A percentile compares a stretch with the other conserved stretches of the same genome.
Conservation (phyloP, 2,113 vertebrate species). For the Notarius quadriscutis region DNA sequence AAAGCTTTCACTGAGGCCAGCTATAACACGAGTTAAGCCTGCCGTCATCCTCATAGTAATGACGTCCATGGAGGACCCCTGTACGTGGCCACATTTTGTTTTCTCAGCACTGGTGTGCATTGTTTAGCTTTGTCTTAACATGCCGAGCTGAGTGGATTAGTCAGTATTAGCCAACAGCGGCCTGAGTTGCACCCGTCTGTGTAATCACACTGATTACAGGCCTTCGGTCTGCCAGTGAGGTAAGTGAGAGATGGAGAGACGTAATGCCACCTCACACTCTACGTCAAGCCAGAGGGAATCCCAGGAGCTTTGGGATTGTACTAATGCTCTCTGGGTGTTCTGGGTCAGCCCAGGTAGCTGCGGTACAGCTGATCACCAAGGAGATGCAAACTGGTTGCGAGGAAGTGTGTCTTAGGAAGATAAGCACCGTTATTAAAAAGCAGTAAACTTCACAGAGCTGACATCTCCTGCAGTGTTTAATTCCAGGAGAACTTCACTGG, state of each 20-base stretch:
- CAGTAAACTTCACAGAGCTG: slow-evolving; percentile 18
- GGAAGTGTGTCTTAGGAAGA: slow-evolving; percentile 10
- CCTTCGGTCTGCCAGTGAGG: slow-evolving; percentile 22
- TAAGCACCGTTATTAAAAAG: background rate
- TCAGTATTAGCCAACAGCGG: slow-evolving; percentile 28
- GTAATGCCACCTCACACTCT: slow-evolving; percentile 26
- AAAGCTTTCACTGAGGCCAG: background rate
- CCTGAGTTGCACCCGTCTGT: background rate
- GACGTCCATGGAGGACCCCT: slow-evolving; percentile 13
- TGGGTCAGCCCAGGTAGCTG: slow-evolving; percentile 58
- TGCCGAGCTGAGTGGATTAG: slow-evolving; percentile 25
- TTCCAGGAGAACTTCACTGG: background rate
- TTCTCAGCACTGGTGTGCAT: slow-evolving; percentile 8
- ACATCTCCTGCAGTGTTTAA: slow-evolving; percentile 10
- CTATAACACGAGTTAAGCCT: slow-evolving; percentile 22
- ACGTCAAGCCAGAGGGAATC: slow-evolving; percentile 53
- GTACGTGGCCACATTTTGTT: slow-evolving; percentile 21
- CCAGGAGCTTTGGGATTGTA: slow-evolving; percentile 55
- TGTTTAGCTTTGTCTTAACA: slow-evolving; percentile 12
- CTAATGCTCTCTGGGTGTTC: slow-evolving; percentile 55
- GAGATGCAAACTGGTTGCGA: slow-evolving; percentile 23
- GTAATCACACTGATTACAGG: slow-evolving; percentile 13
- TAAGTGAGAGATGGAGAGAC: slow-evolving; percentile 3
- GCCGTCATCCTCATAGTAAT: slow-evolving; percentile 24
- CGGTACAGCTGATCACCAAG: slow-evolving; percentile 52